phyloP scores from a whole-genome alignment of 1,140 invertebrate genomes.

The Dinothrombium tinctorium region DNA sequence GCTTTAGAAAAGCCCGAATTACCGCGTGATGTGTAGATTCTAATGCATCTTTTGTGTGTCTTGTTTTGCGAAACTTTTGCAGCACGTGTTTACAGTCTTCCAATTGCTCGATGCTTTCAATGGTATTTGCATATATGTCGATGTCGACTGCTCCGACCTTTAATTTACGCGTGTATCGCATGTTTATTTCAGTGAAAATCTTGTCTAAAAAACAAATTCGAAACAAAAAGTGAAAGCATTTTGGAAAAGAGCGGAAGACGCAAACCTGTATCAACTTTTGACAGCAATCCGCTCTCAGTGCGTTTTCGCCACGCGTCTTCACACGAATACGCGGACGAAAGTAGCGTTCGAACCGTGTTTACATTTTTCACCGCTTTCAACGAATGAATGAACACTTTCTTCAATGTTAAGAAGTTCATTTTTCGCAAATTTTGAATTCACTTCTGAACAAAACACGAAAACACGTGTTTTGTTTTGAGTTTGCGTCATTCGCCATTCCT shows the following conservation, averaged over 20 bases:
- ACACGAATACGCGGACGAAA: not conserved
- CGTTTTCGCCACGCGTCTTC: constrained; percentile 1
- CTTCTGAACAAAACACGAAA: too few relatives aligned
- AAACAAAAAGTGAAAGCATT: not conserved
- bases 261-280: constrained; percentile 1
- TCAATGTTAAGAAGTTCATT: too few relatives aligned
- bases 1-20: constrained; percentile 36
- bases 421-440: too few relatives aligned
- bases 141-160: constrained; percentile 8
- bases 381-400: too few relatives aligned
- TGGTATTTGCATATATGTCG: constrained; percentile 12
- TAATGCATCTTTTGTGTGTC: constrained; percentile 37
- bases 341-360: too few relatives aligned
- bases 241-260: not conserved
- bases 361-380: too few relatives aligned
- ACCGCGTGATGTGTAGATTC: constrained; percentile 58
- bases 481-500: too few relatives aligned
- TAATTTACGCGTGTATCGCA: constrained; percentile 2
- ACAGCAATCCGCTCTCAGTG: not conserved
- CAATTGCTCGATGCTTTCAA: constrained; percentile 17
- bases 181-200: constrained; percentile 8
- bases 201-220: constrained; percentile 2
- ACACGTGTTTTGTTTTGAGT: too few relatives aligned
- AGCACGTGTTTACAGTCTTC: constrained; percentile 42
- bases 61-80: constrained; percentile 38